Evolutionary conservation across 2,113 vertebrate genomes (phyloP).

Genomic region (Coregonus clupeaformis): DNA sequence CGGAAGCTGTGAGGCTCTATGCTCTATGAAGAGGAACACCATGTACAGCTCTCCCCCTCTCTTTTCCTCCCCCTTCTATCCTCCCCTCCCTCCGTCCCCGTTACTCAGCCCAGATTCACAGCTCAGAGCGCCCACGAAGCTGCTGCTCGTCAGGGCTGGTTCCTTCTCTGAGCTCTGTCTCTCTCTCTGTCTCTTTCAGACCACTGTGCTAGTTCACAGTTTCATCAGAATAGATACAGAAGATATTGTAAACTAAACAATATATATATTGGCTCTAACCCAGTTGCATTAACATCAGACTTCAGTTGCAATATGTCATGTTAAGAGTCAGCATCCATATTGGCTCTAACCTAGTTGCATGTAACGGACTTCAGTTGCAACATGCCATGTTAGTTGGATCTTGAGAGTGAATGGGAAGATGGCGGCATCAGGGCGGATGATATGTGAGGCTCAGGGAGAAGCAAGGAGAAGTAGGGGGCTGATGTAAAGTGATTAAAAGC

Average conservation of each 20-base stretch:
- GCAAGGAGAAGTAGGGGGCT: neutral
- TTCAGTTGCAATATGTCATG: neutral
- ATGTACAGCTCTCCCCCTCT: constrained; percentile 47
- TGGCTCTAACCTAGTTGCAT: neutral
- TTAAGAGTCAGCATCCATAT: neutral
- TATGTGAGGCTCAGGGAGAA: neutral
- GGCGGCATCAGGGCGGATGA: neutral
- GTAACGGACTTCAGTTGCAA: neutral
- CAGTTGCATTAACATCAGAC: neutral
- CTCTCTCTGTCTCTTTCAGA: neutral
- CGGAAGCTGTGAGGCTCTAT: constrained; percentile 9
- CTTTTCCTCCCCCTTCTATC: neutral
- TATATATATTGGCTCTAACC: neutral
- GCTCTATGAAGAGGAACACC: constrained; percentile 44
- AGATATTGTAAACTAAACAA: too few relatives aligned
- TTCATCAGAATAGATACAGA: too few relatives aligned
- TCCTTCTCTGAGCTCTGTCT: constrained; percentile 24
- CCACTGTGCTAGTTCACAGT: too few relatives aligned
- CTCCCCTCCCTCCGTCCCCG: neutral
- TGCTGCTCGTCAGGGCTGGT: constrained; percentile 37
- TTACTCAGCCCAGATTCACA: constrained; percentile 44
- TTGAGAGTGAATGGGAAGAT: neutral
- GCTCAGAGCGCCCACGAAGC: constrained; percentile 34
- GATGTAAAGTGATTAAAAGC: neutral
- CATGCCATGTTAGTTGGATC: neutral